Evolutionary conservation across 2,797 vertebrate genomes (phyloP).

Genomic region (Anguilla marmorata): DNA sequence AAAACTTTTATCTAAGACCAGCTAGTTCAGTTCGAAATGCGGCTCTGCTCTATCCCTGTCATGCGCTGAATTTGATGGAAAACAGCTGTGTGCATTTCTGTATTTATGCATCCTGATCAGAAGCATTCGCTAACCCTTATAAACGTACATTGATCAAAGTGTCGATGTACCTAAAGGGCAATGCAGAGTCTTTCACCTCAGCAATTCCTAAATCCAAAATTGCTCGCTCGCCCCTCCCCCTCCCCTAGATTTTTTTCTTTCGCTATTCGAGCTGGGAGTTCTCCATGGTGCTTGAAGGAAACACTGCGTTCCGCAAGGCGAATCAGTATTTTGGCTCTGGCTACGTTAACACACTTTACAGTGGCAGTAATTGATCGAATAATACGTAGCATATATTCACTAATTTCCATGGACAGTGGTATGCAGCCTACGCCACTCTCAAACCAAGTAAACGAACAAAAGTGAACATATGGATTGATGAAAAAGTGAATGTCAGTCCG

Average conservation of each 20-base stretch:
- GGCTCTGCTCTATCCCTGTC: background rate
- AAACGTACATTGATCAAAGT: background rate
- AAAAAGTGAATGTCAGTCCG: background rate
- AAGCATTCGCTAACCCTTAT: background rate
- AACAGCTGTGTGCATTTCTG: background rate
- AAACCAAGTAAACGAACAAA: background rate
- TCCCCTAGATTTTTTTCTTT: background rate
- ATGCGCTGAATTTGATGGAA: background rate
- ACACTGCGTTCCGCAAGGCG: background rate
- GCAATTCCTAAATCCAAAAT: background rate
- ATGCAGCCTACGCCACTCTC: no score
- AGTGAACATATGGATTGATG: background rate
- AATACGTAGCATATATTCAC: no score
- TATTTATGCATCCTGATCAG: background rate
- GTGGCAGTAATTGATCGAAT: background rate
- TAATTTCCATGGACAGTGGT: no score
- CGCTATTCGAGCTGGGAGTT: constrained; percentile 6
- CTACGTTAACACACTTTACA: background rate
- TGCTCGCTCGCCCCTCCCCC: background rate
- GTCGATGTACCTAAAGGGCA: background rate
- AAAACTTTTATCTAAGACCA: background rate
- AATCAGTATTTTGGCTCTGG: background rate
- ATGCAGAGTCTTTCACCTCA: background rate
- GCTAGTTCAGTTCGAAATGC: background rate
- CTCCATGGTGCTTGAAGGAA: constrained; percentile 33